Conservation (phyloP, 30 jellyfish, hydroid and myxozoan species). For the Turritopsis dohrnii region DNA sequence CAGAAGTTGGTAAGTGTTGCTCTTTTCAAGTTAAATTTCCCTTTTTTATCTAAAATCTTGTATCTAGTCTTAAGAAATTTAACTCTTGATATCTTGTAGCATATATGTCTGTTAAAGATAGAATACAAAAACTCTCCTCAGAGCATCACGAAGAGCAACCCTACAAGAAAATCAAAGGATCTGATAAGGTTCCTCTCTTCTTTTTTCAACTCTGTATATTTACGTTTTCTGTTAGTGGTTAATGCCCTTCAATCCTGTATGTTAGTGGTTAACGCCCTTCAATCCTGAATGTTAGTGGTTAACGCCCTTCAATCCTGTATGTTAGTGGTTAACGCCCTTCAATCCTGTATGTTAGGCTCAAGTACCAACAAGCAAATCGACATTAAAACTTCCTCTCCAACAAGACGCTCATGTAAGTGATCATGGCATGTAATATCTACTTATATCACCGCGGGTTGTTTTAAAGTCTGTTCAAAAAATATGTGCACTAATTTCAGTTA, state of each 20-base stretch:
- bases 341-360: not conserved
- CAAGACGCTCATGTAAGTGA: not conserved
- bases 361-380: not conserved
- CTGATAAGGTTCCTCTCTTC: not conserved
- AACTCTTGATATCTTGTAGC: not conserved
- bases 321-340: not conserved
- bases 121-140: not conserved
- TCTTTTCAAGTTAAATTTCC: slow-evolving; percentile 19
- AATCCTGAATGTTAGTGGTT: too few relatives aligned
- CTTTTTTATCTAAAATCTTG: too few relatives aligned
- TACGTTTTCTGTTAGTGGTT: too few relatives aligned
- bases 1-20: slow-evolving; percentile 45
- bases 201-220: too few relatives aligned
- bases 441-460: too few relatives aligned
- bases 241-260: too few relatives aligned
- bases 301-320: too few relatives aligned
- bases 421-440: not conserved
- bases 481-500: too few relatives aligned
- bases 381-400: not conserved
- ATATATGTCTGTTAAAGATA: slow-evolving; percentile 9
- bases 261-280: not conserved
- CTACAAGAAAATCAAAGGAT: not conserved
- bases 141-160: not conserved
- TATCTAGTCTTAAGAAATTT: not conserved
- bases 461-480: too few relatives aligned